Evolutionary conservation across 2,113 vertebrate species (phyloP).

Genomic region (Hemichromis elongatus): DNA sequence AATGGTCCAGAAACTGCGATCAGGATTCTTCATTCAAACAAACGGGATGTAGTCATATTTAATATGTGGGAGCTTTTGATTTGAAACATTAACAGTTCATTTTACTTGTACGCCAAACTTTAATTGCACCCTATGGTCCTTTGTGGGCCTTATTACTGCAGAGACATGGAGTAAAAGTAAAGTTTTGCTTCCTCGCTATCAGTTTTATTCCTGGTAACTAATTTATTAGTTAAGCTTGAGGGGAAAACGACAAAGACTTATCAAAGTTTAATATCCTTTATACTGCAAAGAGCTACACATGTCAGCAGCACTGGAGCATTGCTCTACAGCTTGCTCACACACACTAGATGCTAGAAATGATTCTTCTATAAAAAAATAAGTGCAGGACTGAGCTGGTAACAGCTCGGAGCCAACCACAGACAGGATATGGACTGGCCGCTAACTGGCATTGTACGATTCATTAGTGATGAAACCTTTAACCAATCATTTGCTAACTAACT

Average conservation of each 20-base stretch:
- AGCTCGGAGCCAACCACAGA: background rate
- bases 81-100: background rate
- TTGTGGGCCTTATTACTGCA: background rate
- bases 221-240: background rate
- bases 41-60: background rate
- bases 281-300: background rate
- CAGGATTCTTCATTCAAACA: background rate
- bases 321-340: background rate
- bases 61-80: background rate
- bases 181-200: background rate
- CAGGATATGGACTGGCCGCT: background rate
- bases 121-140: background rate
- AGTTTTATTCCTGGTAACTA: background rate
- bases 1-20: background rate
- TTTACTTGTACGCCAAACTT: background rate
- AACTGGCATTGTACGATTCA: background rate
- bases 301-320: background rate
- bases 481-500: background rate
- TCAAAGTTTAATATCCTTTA: background rate
- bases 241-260: background rate
- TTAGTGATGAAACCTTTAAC: background rate
- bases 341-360: background rate
- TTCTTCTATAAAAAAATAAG: background rate
- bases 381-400: background rate
- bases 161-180: background rate